These are phyloP conservation scores for Drosophila falleni DNA, from an alignment of 2,888 invertebrate genomes.

Conservation along the genomic window DNA sequence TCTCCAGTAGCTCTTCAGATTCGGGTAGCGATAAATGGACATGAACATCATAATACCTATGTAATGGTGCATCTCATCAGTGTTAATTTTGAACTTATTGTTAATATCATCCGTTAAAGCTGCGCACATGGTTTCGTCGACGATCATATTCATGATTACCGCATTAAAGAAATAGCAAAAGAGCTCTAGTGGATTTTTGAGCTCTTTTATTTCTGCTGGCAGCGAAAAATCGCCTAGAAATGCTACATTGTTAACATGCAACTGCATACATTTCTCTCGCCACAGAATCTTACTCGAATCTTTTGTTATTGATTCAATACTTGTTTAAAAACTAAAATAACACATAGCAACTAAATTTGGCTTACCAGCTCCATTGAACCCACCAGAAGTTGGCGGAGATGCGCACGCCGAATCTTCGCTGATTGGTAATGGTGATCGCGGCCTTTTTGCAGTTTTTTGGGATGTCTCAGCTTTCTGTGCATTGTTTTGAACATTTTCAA, in stretches of 20 bases:
- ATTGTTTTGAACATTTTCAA: too few relatives aligned
- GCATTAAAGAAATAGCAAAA: constrained; percentile 21
- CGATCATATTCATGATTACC: constrained; percentile 23
- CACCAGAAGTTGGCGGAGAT: too few relatives aligned
- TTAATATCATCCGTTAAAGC: constrained; percentile 2
- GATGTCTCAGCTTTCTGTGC: too few relatives aligned
- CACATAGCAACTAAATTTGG: too few relatives aligned
- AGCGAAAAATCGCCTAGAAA: constrained; percentile 23
- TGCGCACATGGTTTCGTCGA: constrained; percentile 17
- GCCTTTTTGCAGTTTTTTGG: too few relatives aligned
- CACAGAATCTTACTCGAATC: constrained; percentile 21
- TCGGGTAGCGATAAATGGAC: constrained; percentile 43
- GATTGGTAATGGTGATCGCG: too few relatives aligned
- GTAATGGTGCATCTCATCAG: constrained; percentile 17
- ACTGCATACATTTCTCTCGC: constrained; percentile 27
- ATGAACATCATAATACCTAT: constrained; percentile 34
- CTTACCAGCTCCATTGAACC: constrained; percentile 11
- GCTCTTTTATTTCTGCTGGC: constrained; percentile 7
- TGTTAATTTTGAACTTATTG: constrained; percentile 12
- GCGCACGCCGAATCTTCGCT: too few relatives aligned
- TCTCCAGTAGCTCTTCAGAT: constrained; percentile 47
- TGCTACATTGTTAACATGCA: constrained; percentile 24
- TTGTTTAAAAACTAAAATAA: not conserved
- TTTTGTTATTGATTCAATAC: constrained; percentile 20
- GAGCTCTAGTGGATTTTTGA: constrained; percentile 26